phyloP scores from a whole-genome alignment of 2,797 vertebrate species.

The Anabas testudineus region DNA sequence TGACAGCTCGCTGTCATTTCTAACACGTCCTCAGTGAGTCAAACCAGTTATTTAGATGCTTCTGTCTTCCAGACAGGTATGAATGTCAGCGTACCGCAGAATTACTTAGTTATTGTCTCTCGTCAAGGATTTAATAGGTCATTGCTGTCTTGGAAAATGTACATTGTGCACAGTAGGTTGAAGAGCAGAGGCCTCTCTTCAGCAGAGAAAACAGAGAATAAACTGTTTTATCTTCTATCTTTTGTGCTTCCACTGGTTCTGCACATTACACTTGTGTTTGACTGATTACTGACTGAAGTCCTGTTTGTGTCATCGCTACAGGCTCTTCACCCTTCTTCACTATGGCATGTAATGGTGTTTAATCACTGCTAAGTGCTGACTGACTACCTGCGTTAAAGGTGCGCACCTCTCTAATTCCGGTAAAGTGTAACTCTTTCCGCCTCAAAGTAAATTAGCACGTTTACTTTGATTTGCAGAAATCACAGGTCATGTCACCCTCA shows the following conservation, averaged over 20 bases:
- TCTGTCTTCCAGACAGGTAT: background rate
- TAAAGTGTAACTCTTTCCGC: constrained; percentile 22
- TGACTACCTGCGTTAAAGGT: constrained; percentile 44
- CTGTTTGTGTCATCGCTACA: constrained; percentile 31
- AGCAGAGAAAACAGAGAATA: background rate
- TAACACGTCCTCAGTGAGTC: background rate
- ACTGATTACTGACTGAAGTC: constrained; percentile 3
- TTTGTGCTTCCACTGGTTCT: constrained; percentile 2
- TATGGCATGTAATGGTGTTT: constrained; percentile 49
- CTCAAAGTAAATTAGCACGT: constrained; percentile 47
- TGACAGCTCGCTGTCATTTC: constrained; percentile 2
- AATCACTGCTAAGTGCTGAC: constrained; percentile 52
- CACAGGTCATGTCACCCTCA: constrained; percentile 20
- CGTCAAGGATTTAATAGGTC: background rate
- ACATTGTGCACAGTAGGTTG: background rate
- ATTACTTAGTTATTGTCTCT: background rate
- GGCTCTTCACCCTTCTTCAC: constrained; percentile 51
- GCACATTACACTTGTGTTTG: constrained; percentile 9
- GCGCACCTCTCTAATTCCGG: constrained; percentile 24
- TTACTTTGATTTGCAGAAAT: constrained; percentile 52
- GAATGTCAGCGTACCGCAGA: background rate
- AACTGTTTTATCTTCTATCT: constrained; percentile 3
- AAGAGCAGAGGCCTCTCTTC: background rate
- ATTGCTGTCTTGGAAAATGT: background rate
- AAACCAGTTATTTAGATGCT: background rate